phyloP scores from a whole-genome alignment of 2,113 vertebrate species.

The Neomonachus schauinslandi region DNA sequence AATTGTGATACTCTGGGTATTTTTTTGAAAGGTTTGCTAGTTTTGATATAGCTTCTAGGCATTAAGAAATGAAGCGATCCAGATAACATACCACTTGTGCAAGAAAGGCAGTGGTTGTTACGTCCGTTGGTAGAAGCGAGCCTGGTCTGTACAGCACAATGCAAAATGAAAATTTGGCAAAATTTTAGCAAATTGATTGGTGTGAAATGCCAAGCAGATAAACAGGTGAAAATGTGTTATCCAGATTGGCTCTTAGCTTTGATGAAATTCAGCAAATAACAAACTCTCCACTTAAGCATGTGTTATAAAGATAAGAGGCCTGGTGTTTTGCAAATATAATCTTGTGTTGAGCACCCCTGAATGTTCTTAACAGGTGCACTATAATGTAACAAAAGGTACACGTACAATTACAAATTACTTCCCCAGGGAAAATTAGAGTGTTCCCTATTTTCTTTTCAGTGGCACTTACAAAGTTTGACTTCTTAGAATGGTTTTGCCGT shows the following conservation, averaged over 20 bases:
- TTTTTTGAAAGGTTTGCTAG: background rate
- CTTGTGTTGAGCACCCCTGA: background rate
- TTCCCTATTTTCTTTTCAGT: background rate
- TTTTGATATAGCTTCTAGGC: background rate
- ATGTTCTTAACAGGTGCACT: background rate
- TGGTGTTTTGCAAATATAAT: background rate
- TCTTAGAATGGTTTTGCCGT: slow-evolving; percentile 25
- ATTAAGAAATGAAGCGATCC: slow-evolving; percentile 9
- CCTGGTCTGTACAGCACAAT: background rate
- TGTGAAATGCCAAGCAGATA: background rate
- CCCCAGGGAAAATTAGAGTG: background rate
- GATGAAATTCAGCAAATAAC: slow-evolving; percentile 15
- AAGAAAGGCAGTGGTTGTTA: background rate
- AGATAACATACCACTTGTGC: background rate
- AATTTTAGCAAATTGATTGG: background rate
- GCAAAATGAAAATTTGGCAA: background rate
- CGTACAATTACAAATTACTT: background rate
- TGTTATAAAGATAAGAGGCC: background rate
- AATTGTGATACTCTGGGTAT: background rate
- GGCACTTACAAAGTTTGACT: background rate
- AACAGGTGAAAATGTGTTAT: background rate
- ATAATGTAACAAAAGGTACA: background rate
- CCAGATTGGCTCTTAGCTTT: background rate
- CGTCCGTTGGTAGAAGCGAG: background rate
- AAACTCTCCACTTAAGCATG: background rate